phyloP scores from a whole-genome alignment of 2,888 invertebrate genomes.

The Strigamia crassipes region DNA sequence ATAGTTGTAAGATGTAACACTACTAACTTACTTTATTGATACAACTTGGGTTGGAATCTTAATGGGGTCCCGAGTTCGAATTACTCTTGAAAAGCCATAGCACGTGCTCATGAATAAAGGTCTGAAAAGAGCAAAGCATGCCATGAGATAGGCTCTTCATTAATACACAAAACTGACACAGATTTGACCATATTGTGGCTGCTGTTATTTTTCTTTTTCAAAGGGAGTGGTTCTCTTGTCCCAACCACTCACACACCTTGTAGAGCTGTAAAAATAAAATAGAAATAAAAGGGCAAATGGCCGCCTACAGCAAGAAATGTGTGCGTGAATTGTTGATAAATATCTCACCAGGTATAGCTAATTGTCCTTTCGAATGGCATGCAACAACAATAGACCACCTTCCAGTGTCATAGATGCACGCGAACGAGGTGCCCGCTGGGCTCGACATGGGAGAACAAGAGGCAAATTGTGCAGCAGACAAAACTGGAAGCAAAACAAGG shows the following conservation, averaged over 20 bases:
- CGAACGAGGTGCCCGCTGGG: conserved; percentile 38
- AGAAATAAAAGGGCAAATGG: conserved; percentile 25
- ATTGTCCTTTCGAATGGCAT: conserved; percentile 37
- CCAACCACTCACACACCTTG: not conserved
- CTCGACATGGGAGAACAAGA: not conserved
- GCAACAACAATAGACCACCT: conserved; percentile 38
- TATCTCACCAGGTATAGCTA: conserved; percentile 24
- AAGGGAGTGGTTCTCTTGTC: conserved; percentile 12
- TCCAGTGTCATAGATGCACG: conserved; percentile 30
- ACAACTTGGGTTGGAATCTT: not conserved
- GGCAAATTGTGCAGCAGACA: not conserved
- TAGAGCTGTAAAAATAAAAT: conserved; percentile 6
- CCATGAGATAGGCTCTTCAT: not conserved
- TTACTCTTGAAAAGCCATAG: conserved; percentile 7
- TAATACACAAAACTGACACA: conserved; percentile 11
- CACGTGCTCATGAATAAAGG: conserved; percentile 29
- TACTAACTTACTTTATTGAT: not conserved
- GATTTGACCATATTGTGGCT: not conserved
- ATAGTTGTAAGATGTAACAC: not conserved
- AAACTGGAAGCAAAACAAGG: conserved; percentile 40
- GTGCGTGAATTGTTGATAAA: conserved; percentile 20
- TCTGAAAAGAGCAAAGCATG: conserved; percentile 12
- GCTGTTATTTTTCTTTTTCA: not conserved
- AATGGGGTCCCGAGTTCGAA: not conserved
- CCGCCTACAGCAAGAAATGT: conserved; percentile 17